Evolutionary conservation across 2,888 invertebrate species (phyloP), one percentile per base, ranked within the genome.

Genomic region (Vannuccia rotundouncinata): DNA sequence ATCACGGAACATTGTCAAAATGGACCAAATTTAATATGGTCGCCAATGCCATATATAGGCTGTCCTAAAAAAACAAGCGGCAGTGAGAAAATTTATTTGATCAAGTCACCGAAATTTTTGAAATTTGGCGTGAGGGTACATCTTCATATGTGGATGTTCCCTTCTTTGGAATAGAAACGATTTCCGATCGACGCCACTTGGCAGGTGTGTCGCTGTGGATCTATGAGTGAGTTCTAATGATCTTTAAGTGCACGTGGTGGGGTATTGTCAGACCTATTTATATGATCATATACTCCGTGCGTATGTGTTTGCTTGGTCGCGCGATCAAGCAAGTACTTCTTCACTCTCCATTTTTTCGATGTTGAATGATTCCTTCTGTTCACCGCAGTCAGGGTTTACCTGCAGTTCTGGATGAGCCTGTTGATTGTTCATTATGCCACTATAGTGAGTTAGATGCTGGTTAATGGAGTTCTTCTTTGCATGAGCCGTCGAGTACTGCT

Each of bases 301-400:
- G 66, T 66, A 66, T 66, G 25, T 13, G 66, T 66, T 27, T 66
- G 66, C 25, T 66, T 66, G 25, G 66, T 66, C 5, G 25, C 5
- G 66, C 66, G 66, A 66, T n/a, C n/a, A n/a, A n/a, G n/a, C n/a
- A n/a, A 66, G 66, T 66, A 66, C 25, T 66, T 66, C 66, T 66
- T 66, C 25, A 17, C 10, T 13, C 25, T 27, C 66, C 22, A 66
- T 66, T 66, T 66, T 27, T 66, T 66, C 66, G 66, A 22, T 66
- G 25, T 66, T 66, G 66, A 66, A 66, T 66, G 5, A 5, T 66
- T 17, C 66, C 22, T 17, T 66, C 66, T 66, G 66, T 13, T 66
- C 25, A 2, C 25, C 66, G 66, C 25, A 66, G 66, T 66, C 66
- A 66, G 66, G 66, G 5, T 66, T 66, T 66, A 66, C n/a, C n/a